A percentile compares a stretch with the other conserved stretches of the same genome.
These are phyloP conservation scores for Lithophane ornitopus DNA, from an alignment of 2,888 invertebrate genomes.

Conservation along the genomic window DNA sequence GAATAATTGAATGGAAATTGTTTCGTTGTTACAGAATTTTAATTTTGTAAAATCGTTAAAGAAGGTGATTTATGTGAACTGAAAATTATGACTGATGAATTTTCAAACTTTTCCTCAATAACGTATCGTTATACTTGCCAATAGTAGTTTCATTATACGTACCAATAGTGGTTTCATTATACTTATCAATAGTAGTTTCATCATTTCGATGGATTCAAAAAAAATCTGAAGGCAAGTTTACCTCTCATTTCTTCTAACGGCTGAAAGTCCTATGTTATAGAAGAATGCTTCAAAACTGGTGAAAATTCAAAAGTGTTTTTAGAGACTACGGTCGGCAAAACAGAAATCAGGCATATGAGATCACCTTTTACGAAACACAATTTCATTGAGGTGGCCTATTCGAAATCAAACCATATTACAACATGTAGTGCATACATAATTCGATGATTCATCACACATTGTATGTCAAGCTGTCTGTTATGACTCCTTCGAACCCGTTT, in stretches of 20 bases:
- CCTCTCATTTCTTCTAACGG: not conserved
- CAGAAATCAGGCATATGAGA: constrained; percentile 19
- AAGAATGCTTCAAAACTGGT: not conserved
- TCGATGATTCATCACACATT: constrained; percentile 58
- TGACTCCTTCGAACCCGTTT: constrained; percentile 39
- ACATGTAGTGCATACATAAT: constrained; percentile 55
- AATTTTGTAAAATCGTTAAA: no score
- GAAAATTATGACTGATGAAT: not conserved
- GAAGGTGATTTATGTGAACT: not conserved
- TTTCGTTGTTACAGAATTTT: not conserved
- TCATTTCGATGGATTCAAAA: not conserved
- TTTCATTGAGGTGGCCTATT: constrained; percentile 51
- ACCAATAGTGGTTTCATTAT: no score
- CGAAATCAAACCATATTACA: constrained; percentile 53
- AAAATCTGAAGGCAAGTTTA: not conserved
- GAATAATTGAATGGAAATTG: constrained; percentile 22
- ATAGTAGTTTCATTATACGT: no score
- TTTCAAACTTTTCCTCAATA: not conserved
- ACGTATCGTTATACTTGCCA: not conserved
- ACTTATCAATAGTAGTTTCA: not conserved
- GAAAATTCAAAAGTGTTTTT: not conserved
- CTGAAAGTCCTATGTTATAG: rapidly evolving
- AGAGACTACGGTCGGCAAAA: not conserved
- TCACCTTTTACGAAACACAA: constrained; percentile 34
- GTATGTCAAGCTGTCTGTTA: constrained; percentile 50